Evolutionary conservation across 2,797 vertebrate species (phyloP), one percentile per base, ranked within the genome.

Genomic region (Iguana delicatissima): DNA sequence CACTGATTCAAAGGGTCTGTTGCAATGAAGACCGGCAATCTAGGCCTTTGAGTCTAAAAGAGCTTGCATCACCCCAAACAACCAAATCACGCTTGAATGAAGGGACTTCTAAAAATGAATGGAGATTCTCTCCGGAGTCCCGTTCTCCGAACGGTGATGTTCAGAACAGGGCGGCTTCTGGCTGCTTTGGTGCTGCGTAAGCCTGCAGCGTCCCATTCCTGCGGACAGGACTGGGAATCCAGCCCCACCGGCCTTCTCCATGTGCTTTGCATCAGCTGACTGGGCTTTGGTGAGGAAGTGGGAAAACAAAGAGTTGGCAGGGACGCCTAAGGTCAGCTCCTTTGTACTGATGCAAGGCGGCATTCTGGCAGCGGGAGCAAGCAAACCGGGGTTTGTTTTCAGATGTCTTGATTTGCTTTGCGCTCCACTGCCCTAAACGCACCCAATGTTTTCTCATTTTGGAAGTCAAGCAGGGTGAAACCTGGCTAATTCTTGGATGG

Each of bases 21-120:
- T 62, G 18, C 6, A 62, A 22, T 22, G 18, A 62, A 22, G 59
- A 62, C 18, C 6, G 1, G 59, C 59, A 20, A 62, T 62, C 20
- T 22, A 18, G 18, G 59, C 59, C 18, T 74, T 26, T 22, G n/a
- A n/a, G 13, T 29, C 13, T 16, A 7, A 38, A 29, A 84, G 0
- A 10, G 1, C 10, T 32, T 18, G 8, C 2, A 9, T 35, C n/a
- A 55, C 24, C 4, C 26, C 35, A 59, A 46, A 26, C 24, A 64
- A 57, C 88, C 84, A 67, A 73, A 62, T 29, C 85, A 82, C 74
- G 59, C 72, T 57, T 83, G 57, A n/a, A 24, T 4, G 2, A 59
- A 52, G 0, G 84, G 14, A 69, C 46, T 84, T 72, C 83, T 67
- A 46, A 87, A 91, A 85, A 89, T 8, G 26, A 90, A 91, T 89